These are phyloP conservation scores for Gymnoscopelus braueri DNA, from an alignment of 2,797 vertebrate species.

Conservation along the genomic window DNA sequence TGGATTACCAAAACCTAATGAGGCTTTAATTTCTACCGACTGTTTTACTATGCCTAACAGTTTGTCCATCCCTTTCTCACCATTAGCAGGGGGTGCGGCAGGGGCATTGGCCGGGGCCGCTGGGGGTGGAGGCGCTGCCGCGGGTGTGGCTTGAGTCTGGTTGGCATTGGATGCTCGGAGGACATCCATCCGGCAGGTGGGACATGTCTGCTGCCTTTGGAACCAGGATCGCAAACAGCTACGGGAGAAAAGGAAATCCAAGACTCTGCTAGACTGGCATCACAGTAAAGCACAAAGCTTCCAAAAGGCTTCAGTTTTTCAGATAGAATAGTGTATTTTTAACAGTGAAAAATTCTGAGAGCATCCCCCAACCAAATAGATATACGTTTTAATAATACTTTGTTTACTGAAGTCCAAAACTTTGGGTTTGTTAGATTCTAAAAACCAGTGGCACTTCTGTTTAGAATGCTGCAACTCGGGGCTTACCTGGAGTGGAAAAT, in stretches of 20 bases:
- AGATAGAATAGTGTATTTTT: too few species aligned
- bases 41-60: neutral
- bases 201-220: conserved; percentile 97
- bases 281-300: too few species aligned
- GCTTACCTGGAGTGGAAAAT: conserved; percentile 96
- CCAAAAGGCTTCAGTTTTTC: too few species aligned
- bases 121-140: conserved; percentile 79
- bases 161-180: conserved; percentile 88
- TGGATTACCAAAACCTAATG: too few species aligned
- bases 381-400: too few species aligned
- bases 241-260: conserved; percentile 1
- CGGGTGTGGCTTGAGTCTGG: conserved; percentile 81
- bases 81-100: conserved; percentile 83
- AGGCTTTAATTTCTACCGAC: too few species aligned
- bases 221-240: conserved; percentile 98
- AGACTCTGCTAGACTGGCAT: neutral
- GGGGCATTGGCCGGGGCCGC: conserved; percentile 81
- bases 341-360: too few species aligned
- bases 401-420: neutral
- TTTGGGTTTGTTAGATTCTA: neutral
- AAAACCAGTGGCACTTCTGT: neutral
- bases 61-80: conserved; percentile 71
- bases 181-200: conserved; percentile 97
- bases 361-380: too few species aligned
- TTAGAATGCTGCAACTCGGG: too few species aligned